These are phyloP conservation scores for Chalcis sispes DNA, from an alignment of 2,888 invertebrate species.

Conservation along the genomic window DNA sequence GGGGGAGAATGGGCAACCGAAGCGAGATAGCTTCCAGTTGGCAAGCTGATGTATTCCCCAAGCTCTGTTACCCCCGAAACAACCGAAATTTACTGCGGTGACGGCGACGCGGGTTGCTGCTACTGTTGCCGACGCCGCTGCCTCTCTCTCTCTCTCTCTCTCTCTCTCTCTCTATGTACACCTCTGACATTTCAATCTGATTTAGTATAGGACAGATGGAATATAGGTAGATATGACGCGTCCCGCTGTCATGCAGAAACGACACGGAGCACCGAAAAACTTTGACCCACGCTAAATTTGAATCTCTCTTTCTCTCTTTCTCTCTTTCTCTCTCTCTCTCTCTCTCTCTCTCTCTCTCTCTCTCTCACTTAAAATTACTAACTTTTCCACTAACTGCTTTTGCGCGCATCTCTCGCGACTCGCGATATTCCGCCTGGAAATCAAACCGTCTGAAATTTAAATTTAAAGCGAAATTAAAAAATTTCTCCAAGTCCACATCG, in stretches of 20 bases:
- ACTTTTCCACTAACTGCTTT: no score
- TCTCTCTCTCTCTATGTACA: conserved; percentile 18
- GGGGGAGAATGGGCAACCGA: background rate
- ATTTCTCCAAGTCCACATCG: no score
- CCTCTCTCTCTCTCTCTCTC: background rate
- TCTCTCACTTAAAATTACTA: no score
- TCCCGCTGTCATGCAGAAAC: conserved; percentile 3
- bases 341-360: no score
- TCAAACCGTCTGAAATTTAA: no score
- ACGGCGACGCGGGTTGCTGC: conserved; percentile 22
- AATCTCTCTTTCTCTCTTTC: background rate
- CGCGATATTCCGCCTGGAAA: no score
- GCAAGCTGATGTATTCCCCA: conserved; percentile 56
- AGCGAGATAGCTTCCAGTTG: conserved; percentile 60
- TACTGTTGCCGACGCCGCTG: background rate
- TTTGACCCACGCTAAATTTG: no score
- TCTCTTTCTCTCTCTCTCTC: no score
- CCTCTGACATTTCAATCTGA: conserved; percentile 60
- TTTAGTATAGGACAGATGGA: conserved; percentile 42
- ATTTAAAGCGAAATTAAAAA: no score
- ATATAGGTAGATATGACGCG: conserved; percentile 10
- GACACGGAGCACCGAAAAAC: background rate
- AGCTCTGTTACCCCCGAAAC: conserved; percentile 42
- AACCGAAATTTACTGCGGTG: conserved; percentile 58
- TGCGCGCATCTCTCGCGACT: no score